Evolutionary conservation across 2,797 vertebrate species (phyloP).

Genomic region (Clarias platycephalus): DNA sequence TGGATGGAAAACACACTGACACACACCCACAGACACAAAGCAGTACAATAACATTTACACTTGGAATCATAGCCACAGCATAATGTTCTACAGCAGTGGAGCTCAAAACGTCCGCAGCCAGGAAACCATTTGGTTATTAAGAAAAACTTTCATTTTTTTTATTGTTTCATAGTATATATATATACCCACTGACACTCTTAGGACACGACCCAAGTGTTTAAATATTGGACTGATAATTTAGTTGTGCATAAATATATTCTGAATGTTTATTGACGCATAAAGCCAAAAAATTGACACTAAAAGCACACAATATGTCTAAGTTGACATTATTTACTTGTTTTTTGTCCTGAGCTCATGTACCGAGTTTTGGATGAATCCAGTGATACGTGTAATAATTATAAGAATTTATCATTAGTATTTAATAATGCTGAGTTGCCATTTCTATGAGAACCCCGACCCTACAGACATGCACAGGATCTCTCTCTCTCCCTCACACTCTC

Average conservation of each 20-base stretch:
- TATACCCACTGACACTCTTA: background rate
- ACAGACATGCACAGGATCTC: background rate
- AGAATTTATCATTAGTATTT: background rate
- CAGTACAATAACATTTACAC: constrained; percentile 77
- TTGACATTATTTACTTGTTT: background rate
- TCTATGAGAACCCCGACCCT: background rate
- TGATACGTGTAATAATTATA: background rate
- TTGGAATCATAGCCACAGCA: constrained; percentile 80
- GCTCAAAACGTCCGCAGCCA: background rate
- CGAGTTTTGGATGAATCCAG: background rate
- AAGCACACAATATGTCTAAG: background rate
- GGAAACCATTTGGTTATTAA: background rate
- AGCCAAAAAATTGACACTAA: background rate
- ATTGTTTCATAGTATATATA: background rate
- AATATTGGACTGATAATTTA: background rate
- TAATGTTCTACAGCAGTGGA: constrained; percentile 58
- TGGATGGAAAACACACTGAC: constrained; percentile 45
- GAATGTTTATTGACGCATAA: background rate
- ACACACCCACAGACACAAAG: constrained; percentile 53
- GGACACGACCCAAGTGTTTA: background rate
- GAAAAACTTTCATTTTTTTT: too few species aligned
- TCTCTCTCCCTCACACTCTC: background rate
- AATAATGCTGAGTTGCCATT: background rate
- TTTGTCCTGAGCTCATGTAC: too few species aligned
- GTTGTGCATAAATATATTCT: background rate